Evolutionary conservation across 2,113 vertebrate species (phyloP).

Genomic region (Mesocricetus auratus): DNA sequence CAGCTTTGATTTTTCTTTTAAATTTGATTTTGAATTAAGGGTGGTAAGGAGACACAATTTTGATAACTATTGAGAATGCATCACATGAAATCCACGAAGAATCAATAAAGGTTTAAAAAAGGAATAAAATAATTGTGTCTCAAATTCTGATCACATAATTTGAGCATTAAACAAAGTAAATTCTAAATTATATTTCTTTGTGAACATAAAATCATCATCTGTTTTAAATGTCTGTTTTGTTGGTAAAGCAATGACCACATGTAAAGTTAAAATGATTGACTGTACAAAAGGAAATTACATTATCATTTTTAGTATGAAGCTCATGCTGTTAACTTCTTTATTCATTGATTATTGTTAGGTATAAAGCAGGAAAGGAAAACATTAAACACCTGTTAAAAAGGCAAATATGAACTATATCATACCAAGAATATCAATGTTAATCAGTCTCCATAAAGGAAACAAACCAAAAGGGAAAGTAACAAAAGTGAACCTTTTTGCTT

Average conservation of each 20-base stretch:
- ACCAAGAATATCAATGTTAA: not conserved
- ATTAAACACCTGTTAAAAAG: not conserved
- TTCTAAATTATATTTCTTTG: too few relatives aligned
- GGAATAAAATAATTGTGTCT: too few relatives aligned
- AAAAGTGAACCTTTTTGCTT: not conserved
- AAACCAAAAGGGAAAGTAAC: not conserved
- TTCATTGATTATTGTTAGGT: not conserved
- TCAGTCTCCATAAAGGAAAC: not conserved
- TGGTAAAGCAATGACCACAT: not conserved
- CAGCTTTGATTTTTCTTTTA: too few relatives aligned
- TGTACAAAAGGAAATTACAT: not conserved
- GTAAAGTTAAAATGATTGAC: not conserved
- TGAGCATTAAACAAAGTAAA: too few relatives aligned
- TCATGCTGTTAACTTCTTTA: not conserved
- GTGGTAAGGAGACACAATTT: too few relatives aligned
- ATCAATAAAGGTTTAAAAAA: too few relatives aligned
- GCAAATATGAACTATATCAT: not conserved
- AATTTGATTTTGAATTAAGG: too few relatives aligned
- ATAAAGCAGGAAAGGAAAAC: not conserved
- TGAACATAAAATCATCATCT: not conserved
- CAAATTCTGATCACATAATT: too few relatives aligned
- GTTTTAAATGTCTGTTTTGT: not conserved
- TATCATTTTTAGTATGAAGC: not conserved
- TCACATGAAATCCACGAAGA: too few relatives aligned
- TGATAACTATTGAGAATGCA: too few relatives aligned